Percentiles rank a stretch among this genome's conserved stretches.
Evolutionary conservation across 2,888 invertebrate species (phyloP).

Genomic region (Sclerodermus sp.): DNA sequence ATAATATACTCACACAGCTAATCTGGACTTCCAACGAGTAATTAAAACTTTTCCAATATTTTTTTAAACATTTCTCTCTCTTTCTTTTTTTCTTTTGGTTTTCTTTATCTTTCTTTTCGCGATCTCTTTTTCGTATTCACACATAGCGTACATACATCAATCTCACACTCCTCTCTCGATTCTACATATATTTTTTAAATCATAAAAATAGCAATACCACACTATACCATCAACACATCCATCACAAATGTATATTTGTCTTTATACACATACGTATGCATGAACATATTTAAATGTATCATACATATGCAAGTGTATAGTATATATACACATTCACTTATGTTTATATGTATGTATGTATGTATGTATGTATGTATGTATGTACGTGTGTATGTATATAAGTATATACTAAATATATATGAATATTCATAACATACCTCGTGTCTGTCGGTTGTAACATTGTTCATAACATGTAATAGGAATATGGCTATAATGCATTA

Average conservation of each 20-base stretch:
- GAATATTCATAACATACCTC: conserved; percentile 27
- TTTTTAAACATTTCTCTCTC: too few species aligned
- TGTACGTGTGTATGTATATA: neutral
- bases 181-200: conserved; percentile 21
- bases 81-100: too few species aligned
- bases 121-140: too few species aligned
- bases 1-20: too few species aligned
- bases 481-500: conserved; percentile 30
- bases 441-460: conserved; percentile 24
- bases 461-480: conserved; percentile 22
- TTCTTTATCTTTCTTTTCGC: too few species aligned
- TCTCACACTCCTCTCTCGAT: neutral
- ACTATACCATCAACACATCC: too few species aligned
- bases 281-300: conserved; percentile 15
- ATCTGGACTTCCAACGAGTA: too few species aligned
- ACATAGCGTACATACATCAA: too few species aligned
- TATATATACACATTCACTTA: conserved; percentile 20
- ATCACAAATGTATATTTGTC: too few species aligned
- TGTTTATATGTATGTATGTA: conserved; percentile 15
- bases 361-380: conserved; percentile 12
- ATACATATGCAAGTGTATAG: conserved; percentile 24
- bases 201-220: conserved; percentile 30
- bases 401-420: conserved; percentile 20
- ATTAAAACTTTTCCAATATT: too few species aligned
- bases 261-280: too few species aligned